These are phyloP conservation scores for Priocnemis perturbator DNA, from an alignment of 2,888 invertebrate species.

Conservation along the genomic window DNA sequence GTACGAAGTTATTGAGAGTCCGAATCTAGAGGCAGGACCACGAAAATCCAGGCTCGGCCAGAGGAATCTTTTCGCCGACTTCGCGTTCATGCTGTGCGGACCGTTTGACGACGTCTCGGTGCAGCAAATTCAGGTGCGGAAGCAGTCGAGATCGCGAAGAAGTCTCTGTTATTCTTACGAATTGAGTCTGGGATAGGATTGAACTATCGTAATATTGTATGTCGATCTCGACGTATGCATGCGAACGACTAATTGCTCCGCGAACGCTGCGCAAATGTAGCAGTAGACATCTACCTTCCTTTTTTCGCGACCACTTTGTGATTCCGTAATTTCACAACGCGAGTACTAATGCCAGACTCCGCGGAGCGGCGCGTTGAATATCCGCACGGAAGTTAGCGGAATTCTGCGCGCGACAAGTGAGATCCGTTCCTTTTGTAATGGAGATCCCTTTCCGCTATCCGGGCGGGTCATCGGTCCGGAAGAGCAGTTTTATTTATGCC, in stretches of 20 bases:
- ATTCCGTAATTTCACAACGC: background rate
- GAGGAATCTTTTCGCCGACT: constrained; percentile 55
- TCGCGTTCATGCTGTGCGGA: constrained; percentile 58
- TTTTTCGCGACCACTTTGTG: background rate
- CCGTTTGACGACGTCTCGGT: constrained; percentile 56
- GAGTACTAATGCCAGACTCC: background rate
- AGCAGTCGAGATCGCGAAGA: no score
- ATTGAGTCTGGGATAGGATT: no score
- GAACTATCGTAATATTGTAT: no score
- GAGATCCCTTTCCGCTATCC: no score
- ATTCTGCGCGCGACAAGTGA: no score
- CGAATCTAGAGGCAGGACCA: constrained; percentile 54
- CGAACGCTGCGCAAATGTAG: no score
- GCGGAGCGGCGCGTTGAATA: background rate
- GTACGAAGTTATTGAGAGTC: constrained; percentile 63
- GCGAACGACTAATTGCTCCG: no score
- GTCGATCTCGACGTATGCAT: no score
- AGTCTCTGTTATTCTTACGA: no score
- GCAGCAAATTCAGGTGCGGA: constrained; percentile 57
- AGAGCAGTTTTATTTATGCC: constrained; percentile 37
- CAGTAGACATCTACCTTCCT: no score
- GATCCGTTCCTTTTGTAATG: no score
- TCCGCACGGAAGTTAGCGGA: no score
- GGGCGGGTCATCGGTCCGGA: background rate
- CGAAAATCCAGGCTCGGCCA: constrained; percentile 56